phyloP scores from a whole-genome alignment of 2,888 invertebrate species.

The Tetragonisca angustula region DNA sequence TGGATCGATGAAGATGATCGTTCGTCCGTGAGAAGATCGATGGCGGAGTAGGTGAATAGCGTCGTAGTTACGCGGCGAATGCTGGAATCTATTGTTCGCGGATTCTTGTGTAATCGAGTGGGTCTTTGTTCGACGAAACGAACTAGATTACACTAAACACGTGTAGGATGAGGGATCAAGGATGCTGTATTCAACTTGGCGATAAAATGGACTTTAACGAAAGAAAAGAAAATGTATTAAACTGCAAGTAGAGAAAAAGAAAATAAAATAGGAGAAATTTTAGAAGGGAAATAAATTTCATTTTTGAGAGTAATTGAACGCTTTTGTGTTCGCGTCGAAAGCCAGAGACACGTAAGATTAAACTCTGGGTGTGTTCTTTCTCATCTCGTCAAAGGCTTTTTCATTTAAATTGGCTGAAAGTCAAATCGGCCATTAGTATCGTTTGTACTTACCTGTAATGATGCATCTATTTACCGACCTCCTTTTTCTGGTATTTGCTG shows the following conservation, averaged over 20 bases:
- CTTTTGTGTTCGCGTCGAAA: too few relatives aligned
- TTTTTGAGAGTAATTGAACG: too few relatives aligned
- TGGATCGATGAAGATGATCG: constrained; percentile 16
- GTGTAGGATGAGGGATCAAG: neutral
- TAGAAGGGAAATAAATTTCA: too few relatives aligned
- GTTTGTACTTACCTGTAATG: neutral
- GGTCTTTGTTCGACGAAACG: constrained; percentile 1
- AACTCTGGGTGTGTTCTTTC: too few relatives aligned
- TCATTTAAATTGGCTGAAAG: too few relatives aligned
- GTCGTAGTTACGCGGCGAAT: neutral
- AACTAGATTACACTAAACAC: neutral
- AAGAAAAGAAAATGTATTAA: neutral
- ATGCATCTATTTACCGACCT: neutral
- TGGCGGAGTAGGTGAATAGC: neutral
- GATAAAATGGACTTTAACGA: neutral
- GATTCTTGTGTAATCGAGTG: neutral
- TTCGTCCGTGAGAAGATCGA: constrained; percentile 10
- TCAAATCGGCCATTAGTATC: too few relatives aligned
- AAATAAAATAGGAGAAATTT: too few relatives aligned
- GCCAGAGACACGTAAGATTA: too few relatives aligned
- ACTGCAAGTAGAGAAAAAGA: too few relatives aligned
- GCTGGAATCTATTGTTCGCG: neutral
- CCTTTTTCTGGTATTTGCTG: constrained; percentile 1
- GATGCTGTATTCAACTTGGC: neutral
- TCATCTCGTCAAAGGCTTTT: too few relatives aligned